These are phyloP conservation scores for Heloderma charlesbogerti DNA, from an alignment of 2,113 vertebrate genomes.

Conservation along the genomic window DNA sequence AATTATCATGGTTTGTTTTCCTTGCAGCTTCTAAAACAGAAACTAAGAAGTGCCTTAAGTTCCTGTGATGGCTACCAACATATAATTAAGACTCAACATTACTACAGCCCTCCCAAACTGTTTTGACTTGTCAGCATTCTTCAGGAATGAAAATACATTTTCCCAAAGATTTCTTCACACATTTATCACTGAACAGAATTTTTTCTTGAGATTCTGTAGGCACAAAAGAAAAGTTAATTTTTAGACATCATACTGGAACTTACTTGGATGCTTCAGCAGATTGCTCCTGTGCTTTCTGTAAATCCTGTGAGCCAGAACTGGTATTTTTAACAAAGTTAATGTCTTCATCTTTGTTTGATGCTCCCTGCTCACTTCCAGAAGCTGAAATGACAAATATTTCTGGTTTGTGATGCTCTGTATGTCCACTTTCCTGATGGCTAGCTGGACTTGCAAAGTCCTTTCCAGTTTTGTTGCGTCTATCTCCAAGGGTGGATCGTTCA, in stretches of 20 bases:
- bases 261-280: constrained; percentile 66
- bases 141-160: background rate
- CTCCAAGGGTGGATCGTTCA: constrained; percentile 66
- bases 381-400: constrained; percentile 32
- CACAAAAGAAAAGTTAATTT: background rate
- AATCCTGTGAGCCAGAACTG: constrained; percentile 52
- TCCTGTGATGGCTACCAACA: background rate
- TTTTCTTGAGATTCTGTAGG: no score
- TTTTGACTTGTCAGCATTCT: background rate
- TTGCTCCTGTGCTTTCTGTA: constrained; percentile 37
- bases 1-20: background rate
- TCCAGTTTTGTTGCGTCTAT: constrained; percentile 66
- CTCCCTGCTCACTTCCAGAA: constrained; percentile 13
- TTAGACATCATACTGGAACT: constrained; percentile 55
- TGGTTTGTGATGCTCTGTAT: background rate
- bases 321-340: constrained; percentile 40
- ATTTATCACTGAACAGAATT: background rate
- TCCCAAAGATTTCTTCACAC: background rate
- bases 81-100: background rate
- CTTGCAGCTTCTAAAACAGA: background rate
- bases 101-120: background rate
- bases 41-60: background rate
- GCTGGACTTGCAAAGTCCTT: constrained; percentile 59
- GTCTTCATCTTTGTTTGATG: constrained; percentile 41
- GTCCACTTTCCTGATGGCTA: constrained; percentile 27